Evolutionary conservation across 1,140 invertebrate genomes (phyloP).

Genomic region (Drosophila guanche): DNA sequence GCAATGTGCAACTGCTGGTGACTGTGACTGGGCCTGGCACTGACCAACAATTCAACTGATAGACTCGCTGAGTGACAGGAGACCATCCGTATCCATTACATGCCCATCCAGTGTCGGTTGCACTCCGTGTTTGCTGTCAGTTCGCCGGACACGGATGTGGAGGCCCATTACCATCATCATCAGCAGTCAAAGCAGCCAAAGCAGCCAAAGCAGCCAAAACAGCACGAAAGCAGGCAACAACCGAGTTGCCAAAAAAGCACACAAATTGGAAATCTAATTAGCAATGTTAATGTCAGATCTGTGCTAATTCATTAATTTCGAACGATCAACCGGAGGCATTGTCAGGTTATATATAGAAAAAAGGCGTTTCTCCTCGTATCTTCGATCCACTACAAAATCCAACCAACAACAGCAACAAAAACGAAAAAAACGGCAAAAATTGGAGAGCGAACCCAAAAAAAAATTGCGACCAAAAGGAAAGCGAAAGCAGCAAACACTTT

Average conservation of each 20-base stretch:
- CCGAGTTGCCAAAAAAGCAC: no score
- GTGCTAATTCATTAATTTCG: slow-evolving; percentile 43
- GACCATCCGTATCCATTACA: slow-evolving; percentile 26
- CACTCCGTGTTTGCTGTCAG: slow-evolving; percentile 16
- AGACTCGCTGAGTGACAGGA: slow-evolving; percentile 33
- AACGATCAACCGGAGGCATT: slow-evolving; percentile 21
- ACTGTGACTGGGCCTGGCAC: slow-evolving; percentile 15
- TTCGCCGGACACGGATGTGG: slow-evolving; percentile 26
- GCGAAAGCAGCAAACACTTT: slow-evolving; percentile 31
- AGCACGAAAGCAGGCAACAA: slow-evolving; percentile 19
- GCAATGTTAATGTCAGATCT: slow-evolving; percentile 48
- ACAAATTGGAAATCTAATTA: slow-evolving; percentile 51
- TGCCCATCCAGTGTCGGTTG: slow-evolving; percentile 3
- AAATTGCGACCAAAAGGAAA: slow-evolving; percentile 44
- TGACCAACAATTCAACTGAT: slow-evolving; percentile 14
- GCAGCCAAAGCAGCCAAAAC: slow-evolving; percentile 1
- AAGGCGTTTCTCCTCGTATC: slow-evolving; percentile 36
- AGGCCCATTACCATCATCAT: neutral
- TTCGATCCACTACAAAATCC: no score
- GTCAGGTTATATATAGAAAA: slow-evolving; percentile 6
- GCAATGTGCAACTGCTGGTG: slow-evolving; percentile 23
- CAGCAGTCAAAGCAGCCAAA: slow-evolving; percentile 12
- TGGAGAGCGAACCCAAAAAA: slow-evolving; percentile 11
- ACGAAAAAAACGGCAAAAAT: neutral
- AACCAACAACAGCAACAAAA: neutral